Evolutionary conservation across 2,113 vertebrate species (phyloP), one percentile per base, ranked within the genome.

Genomic region (Lagopus leucura): DNA sequence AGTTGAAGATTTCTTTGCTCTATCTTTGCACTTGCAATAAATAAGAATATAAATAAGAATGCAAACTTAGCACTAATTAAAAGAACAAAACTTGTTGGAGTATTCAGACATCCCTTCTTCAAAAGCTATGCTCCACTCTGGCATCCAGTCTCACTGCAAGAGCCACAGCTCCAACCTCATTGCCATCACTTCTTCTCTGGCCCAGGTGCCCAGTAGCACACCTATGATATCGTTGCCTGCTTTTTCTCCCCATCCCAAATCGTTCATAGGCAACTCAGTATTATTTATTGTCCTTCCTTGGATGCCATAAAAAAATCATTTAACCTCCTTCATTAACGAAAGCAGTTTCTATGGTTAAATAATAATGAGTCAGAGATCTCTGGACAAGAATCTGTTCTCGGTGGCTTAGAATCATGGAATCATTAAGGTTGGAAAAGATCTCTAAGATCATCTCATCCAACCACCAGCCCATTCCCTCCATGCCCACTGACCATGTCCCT

Each of bases 1-100:
- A 38, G 38, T 38, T 38, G 38, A 38, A 38, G 42, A 61, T 57
- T 88, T 88, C 45, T 71, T 61, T 55, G 69, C 60, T 32, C 72
- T 61, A 43, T 69, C 89, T 84, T 94, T 64, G 28, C 67, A 47
- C 36, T 90, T 66, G 63, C 36, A 88, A 84, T 70, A 86, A 92
- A n/a, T n/a, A n/a, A n/a, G n/a, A n/a, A n/a, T n/a, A n/a, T n/a
- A n/a, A n/a, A 42, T 7, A 77, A 50, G 85, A 83, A 83, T 78
- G 55, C 0, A 15, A 0, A 72, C 28, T 95, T 90, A 88, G 55
- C 90, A 78, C 30, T 60, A 75, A 83, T 83, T 81, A 61, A 94
- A 91, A 94, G 92, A 86, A 90, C 72, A 94, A 77, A 94, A 65
- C 1, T 4, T 27, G 75, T 64, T 88, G 24, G 82, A 94, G 92